Evolutionary conservation across 1,140 invertebrate genomes (phyloP), one percentile per base, ranked within the genome.

Genomic region (Prorops nasuta): DNA sequence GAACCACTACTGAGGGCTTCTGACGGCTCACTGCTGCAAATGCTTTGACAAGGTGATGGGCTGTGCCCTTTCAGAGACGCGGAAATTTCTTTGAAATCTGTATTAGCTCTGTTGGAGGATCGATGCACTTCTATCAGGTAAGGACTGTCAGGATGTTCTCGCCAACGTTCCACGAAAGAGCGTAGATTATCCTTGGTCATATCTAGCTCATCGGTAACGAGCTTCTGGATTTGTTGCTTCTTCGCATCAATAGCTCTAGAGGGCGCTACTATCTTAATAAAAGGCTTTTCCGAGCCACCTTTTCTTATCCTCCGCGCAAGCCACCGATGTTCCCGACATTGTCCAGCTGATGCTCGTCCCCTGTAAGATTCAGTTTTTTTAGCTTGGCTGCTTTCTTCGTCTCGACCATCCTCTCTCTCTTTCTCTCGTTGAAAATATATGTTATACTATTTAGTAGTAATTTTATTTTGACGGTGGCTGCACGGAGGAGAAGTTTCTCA

Each of bases 101-200:
- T 46, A 14, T 56, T 40, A 21, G 21, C 20, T 62, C 41, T 14
- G 63, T 36, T 4, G 47, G 6, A 37, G 28, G 0, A 49, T 16
- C 3, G 24, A 58, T 65, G 49, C 37, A 81, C 81, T 58, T 91
- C 88, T 60, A 91, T 86, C 2, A 86, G 76, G 63, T 92, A 92
- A 0, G 90, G 90, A 18, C 88, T 91, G 64, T 91, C 87, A 0
- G 89, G 88, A 71, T 91, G 89, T 56, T 90, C 89, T 48, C 87
- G 85, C 90, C 90, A 93, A 37, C 90, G 80, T 60, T 91, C 90
- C n/a, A 94, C 90, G 73, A 92, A 92, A 54, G 86, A 76, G 51
- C 85, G 81, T 12, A 94, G 79, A 71, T 93, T 92, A 64, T 91
- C 89, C 77, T 94, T 92, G n/a, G 90, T 83, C 43, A 87, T 79